phyloP scores from a whole-genome alignment of 2,888 invertebrate species.

The Peribatodes rhomboidaria region DNA sequence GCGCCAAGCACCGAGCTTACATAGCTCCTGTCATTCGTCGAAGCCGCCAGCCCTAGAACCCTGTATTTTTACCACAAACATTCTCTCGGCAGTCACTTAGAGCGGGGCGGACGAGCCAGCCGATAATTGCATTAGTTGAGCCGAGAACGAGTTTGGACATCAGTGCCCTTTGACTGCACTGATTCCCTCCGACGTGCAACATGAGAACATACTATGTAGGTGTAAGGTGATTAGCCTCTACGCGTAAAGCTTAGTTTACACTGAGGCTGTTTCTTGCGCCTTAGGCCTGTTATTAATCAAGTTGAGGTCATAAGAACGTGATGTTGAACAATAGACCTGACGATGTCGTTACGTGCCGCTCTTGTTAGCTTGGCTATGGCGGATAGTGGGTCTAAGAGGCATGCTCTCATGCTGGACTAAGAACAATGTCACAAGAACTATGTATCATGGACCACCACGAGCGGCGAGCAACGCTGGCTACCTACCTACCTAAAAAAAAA shows the following conservation, averaged over 20 bases:
- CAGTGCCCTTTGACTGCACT: slow-evolving; percentile 71
- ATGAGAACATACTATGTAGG: slow-evolving; percentile 49
- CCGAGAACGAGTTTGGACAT: slow-evolving; percentile 66
- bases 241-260: slow-evolving; percentile 1
- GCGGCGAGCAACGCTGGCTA: too few relatives aligned
- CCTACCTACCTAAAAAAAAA: too few relatives aligned
- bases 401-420: too few relatives aligned
- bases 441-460: too few relatives aligned
- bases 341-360: too few relatives aligned
- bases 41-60: slow-evolving; percentile 19
- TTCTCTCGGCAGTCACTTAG: slow-evolving; percentile 35
- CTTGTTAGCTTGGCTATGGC: too few relatives aligned
- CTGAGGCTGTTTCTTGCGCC: background rate
- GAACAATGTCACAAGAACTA: too few relatives aligned
- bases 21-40: background rate
- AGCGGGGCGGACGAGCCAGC: slow-evolving; percentile 56
- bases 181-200: slow-evolving; percentile 66
- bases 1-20: background rate
- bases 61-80: slow-evolving; percentile 34
- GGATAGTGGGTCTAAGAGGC: too few relatives aligned
- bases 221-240: slow-evolving; percentile 35
- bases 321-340: too few relatives aligned
- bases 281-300: background rate
- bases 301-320: background rate
- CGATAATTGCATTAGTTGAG: slow-evolving; percentile 74